Conservation (phyloP, 2,113 vertebrate genomes). For the Ctenomys sociabilis region DNA sequence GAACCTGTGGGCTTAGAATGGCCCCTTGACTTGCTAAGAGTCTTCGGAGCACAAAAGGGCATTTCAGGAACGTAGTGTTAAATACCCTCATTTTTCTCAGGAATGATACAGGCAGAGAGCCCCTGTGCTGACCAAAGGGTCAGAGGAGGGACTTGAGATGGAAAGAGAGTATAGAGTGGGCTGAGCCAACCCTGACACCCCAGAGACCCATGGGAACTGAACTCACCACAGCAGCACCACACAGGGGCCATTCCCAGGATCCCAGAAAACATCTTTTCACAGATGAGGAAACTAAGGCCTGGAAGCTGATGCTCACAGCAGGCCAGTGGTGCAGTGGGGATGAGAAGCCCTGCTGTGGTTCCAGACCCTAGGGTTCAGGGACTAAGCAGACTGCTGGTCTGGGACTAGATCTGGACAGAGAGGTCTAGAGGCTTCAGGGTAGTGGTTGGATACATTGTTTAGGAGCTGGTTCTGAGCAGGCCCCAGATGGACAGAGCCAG, state of each 20-base stretch:
- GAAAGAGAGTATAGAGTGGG: background rate
- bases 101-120: background rate
- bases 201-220: background rate
- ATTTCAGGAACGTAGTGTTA: background rate
- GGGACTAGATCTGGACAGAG: background rate
- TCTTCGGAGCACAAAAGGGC: background rate
- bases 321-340: background rate
- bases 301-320: background rate
- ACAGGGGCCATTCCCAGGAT: background rate
- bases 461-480: background rate
- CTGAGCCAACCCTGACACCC: fast-evolving
- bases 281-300: background rate
- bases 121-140: background rate
- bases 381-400: no score
- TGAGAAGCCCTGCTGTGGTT: background rate
- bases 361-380: background rate
- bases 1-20: background rate
- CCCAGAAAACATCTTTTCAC: background rate
- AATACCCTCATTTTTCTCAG: background rate
- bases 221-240: background rate
- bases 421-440: background rate
- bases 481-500: fast-evolving
- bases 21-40: background rate
- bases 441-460: background rate
- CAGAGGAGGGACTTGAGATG: background rate